Percentiles rank a stretch among this genome's conserved stretches.
Conservation (phyloP, 2,113 vertebrate species). For the Benthochromis sp. region DNA sequence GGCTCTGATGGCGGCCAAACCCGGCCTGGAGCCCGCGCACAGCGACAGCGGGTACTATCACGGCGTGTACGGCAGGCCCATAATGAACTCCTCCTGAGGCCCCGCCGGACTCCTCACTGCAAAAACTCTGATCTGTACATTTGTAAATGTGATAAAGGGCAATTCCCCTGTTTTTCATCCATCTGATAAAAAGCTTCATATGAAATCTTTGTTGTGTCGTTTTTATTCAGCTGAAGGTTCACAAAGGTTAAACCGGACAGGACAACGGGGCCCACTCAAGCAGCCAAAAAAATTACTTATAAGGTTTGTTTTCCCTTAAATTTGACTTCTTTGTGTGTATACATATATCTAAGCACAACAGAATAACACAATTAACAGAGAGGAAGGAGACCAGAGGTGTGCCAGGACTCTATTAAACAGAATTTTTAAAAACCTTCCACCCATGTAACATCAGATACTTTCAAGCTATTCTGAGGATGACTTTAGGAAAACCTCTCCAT, state of each 20-base stretch:
- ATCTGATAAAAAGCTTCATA: background rate
- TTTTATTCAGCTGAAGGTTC: background rate
- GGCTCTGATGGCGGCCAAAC: constrained; percentile 83
- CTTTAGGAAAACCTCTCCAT: background rate
- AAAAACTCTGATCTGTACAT: background rate
- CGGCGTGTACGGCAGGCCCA: constrained; percentile 83
- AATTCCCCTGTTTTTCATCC: background rate
- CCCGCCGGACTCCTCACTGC: background rate
- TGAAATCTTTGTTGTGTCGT: background rate
- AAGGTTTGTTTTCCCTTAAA: background rate
- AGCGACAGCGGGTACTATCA: constrained; percentile 83
- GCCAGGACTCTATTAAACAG: background rate
- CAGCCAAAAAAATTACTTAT: background rate
- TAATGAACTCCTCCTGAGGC: constrained; percentile 83
- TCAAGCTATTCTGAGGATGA: background rate
- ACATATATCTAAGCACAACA: background rate
- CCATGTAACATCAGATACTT: background rate
- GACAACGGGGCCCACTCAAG: background rate
- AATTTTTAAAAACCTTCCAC: background rate
- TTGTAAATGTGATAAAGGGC: background rate
- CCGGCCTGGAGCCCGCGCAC: constrained; percentile 78
- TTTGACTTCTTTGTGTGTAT: background rate
- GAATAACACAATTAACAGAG: background rate
- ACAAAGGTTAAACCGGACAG: background rate
- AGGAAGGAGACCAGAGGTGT: background rate